Evolutionary conservation across 2,888 invertebrate genomes (phyloP), one percentile per base, ranked within the genome.

Genomic region (Sipha maydis): DNA sequence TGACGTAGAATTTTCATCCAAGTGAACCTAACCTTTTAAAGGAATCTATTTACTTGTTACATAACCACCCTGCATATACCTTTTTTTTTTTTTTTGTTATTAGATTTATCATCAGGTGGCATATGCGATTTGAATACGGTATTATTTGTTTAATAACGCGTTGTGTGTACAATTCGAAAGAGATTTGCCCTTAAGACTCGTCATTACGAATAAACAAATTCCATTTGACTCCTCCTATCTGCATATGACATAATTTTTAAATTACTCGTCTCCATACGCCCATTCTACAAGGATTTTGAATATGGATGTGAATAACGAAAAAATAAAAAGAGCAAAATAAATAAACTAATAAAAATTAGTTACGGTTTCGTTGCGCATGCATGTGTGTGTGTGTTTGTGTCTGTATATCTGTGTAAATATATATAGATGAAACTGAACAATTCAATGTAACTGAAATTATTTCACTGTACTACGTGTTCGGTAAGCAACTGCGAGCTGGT

Each of bases 131-230:
- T 77, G 76, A 85, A 85, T 77, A 54, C 54, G 69, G 79, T 79
- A 67, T 71, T 79, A 79, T 79, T 77, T 78, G 78, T 73, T 86
- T 71, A 86, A 86, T 85, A 85, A 85, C 54, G 84, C 67, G 84
- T 84, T 83, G 83, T 83, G 83, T 83, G 83, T 41, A 75, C 34
- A 61, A 38, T 34, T 56, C 56, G n/a, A 76, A 77, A 61, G 77
- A 80, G 77, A 79, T 73, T 86, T 86, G 86, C 86, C 86, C 86
- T 86, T 86, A 86, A 80, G 79, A 86, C 19, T 73, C 56, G 56
- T 34, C 69, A 86, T 86, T 77, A 85, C 48, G 56, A 54, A 54
- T 86, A 79, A 79, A 73, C 28, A 38, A 73, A 79, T 80, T 80
- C 80, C 61, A 48, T 38, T 31, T 7, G 71, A 75, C 86, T 80